phyloP scores from a whole-genome alignment of 2,797 vertebrate genomes.

The Pseudochirops cupreus region DNA sequence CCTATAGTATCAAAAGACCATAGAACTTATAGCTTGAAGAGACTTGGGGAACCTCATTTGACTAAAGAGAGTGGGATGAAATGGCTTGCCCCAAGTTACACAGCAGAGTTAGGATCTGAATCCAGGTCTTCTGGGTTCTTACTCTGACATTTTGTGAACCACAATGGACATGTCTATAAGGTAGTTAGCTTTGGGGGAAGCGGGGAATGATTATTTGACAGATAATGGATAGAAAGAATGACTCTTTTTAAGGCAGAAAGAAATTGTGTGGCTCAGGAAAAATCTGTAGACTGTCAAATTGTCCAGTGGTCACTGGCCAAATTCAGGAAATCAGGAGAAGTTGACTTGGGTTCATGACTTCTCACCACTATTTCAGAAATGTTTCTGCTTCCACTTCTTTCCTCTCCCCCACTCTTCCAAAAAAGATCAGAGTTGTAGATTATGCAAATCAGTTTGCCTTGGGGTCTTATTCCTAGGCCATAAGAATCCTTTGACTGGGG shows the following conservation, averaged over 20 bases:
- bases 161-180: neutral
- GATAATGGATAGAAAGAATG: neutral
- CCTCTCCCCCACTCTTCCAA: neutral
- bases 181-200: neutral
- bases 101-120: neutral
- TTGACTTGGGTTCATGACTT: neutral
- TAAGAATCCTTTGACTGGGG: neutral
- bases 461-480: neutral
- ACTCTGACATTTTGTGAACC: neutral
- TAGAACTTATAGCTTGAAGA: neutral
- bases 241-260: neutral
- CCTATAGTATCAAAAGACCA: no score
- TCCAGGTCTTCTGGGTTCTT: neutral
- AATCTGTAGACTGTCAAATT: neutral
- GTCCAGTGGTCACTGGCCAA: neutral
- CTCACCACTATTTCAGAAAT: neutral
- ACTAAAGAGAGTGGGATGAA: neutral
- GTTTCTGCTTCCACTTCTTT: neutral
- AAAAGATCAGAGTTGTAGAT: neutral
- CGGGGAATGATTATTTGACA: neutral
- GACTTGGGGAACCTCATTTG: neutral
- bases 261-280: neutral
- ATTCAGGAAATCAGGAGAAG: neutral
- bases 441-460: neutral
- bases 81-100: neutral